Evolutionary conservation across 2,888 invertebrate species (phyloP), one percentile per base, ranked within the genome.

Genomic region (Poecilus cupreus): DNA sequence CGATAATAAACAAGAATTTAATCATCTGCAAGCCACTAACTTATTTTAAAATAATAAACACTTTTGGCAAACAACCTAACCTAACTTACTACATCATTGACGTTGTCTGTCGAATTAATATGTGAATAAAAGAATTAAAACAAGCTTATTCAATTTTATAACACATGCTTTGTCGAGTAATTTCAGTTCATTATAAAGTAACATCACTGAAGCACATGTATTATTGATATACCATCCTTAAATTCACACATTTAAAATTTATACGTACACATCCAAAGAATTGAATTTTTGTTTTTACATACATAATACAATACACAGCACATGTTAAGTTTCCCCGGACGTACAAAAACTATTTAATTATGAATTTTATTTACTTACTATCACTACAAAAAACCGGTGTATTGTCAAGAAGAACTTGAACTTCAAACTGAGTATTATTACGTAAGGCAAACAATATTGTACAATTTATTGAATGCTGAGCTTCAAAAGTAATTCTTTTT

Each of bases 381-480:
- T 24, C 24, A 13, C 4, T 4, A 22, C 5, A 10, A 43, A 24
- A 13, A 72, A 72, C 72, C 46, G 72, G 72, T 16, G 43, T 13
- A 11, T 4, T 13, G 20, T 16, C 68, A 3, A 46, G 72, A 37
- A 57, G 24, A 51, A 18, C 74, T 51, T 76, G 76, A 76, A 76
- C 76, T 76, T 76, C 24, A 68, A 22, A 24, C 13, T 20, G 8
- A 46, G 1, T 22, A 72, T 0, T 8, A 78, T 79, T 79, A 79
- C 79, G 70, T 79, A 79, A 79, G 68, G 37, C 68, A 51, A 68
- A 68, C 49, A 79, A 78, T 64, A 22, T 78, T 54, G 18, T 24
- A 13, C 3, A 11, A 32, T 68, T 68, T 60, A 24, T 60, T 60
- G 1, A 60, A n/a, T 60, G 24, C 11, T 10, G 32, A 2, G 32